These are phyloP conservation scores for Callimorpha dominula DNA, from an alignment of 2,888 invertebrate species.

Conservation along the genomic window DNA sequence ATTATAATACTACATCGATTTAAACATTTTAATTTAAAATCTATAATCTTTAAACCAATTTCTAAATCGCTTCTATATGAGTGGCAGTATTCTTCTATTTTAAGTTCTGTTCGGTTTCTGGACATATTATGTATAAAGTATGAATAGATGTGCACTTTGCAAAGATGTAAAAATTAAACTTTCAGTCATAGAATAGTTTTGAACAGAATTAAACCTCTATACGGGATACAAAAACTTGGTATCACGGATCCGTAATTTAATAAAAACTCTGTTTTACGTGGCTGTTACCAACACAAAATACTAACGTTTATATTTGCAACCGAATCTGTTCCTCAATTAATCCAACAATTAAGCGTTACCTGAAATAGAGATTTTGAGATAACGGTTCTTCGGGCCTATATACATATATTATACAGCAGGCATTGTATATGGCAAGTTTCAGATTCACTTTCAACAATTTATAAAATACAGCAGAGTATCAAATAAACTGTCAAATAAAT, in stretches of 20 bases:
- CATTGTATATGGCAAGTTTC: background rate
- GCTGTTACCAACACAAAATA: conserved; percentile 29
- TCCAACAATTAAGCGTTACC: conserved; percentile 36
- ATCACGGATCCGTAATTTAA: background rate
- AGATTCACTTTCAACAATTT: conserved; percentile 9
- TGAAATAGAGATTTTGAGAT: conserved; percentile 39
- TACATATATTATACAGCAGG: background rate
- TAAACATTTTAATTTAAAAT: too few species aligned
- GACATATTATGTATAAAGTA: too few species aligned
- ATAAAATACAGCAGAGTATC: conserved; percentile 10
- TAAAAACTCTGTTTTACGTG: background rate
- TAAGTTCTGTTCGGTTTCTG: too few species aligned
- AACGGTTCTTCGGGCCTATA: conserved; percentile 20
- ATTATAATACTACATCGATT: too few species aligned
- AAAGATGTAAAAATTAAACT: too few species aligned
- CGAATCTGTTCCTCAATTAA: conserved; percentile 39
- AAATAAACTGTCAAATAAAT: too few species aligned
- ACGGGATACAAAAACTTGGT: background rate
- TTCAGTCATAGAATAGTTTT: too few species aligned
- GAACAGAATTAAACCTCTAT: too few species aligned
- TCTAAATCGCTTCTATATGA: too few species aligned
- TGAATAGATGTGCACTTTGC: too few species aligned
- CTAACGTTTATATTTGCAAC: conserved; percentile 32
- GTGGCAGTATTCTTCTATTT: too few species aligned
- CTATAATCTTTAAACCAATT: too few species aligned